Conservation (phyloP, 2,113 vertebrate species). For the Egretta garzetta region DNA sequence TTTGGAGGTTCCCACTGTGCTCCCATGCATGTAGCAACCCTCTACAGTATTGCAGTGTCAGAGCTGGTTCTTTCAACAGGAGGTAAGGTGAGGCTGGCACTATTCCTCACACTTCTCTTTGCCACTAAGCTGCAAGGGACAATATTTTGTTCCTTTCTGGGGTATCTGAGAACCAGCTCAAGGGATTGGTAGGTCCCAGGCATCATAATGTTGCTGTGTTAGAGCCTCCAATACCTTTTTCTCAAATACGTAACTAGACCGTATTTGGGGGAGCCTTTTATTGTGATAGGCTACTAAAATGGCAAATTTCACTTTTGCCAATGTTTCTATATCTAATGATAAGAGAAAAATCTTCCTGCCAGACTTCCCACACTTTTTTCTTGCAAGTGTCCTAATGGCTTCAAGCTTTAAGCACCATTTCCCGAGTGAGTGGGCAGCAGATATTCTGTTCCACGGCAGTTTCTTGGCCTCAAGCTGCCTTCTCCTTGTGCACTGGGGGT, state of each 20-base stretch:
- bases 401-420: neutral
- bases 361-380: neutral
- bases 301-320: neutral
- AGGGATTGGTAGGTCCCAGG: neutral
- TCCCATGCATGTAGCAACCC: neutral
- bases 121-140: neutral
- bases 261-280: neutral
- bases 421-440: neutral
- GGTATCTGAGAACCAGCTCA: neutral
- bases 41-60: neutral
- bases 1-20: neutral
- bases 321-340: neutral
- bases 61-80: neutral
- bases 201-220: neutral
- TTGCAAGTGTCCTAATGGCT: neutral
- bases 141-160: neutral
- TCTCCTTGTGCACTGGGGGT: neutral
- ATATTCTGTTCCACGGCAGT: neutral
- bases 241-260: rapidly evolving
- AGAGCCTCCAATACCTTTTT: neutral
- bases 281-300: neutral
- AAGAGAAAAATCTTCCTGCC: neutral
- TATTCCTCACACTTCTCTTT: neutral
- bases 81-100: neutral
- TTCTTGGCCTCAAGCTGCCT: neutral